Percentiles rank a stretch among this genome's conserved stretches.
Conservation (phyloP, 1,140 invertebrate species). For the Drosophila athabasca region DNA sequence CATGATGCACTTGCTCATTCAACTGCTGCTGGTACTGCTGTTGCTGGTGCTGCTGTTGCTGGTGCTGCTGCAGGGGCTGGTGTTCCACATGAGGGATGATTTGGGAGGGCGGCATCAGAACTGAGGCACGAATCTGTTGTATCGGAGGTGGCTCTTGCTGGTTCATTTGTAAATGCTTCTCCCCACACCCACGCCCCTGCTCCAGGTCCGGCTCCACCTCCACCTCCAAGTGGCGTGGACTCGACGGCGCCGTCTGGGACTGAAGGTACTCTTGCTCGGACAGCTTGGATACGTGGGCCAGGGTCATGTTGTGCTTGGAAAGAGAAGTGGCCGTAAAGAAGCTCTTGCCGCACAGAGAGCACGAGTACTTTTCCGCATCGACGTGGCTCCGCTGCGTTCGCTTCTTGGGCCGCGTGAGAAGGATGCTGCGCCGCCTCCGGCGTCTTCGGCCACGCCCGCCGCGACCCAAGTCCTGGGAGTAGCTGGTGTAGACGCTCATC, state of each 20-base stretch:
- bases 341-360: constrained; percentile 84
- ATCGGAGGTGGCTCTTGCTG: no score
- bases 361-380: constrained; percentile 66
- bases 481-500: constrained; percentile 81
- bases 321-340: constrained; percentile 84
- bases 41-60: background rate
- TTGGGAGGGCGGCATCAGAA: constrained; percentile 50
- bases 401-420: constrained; percentile 74
- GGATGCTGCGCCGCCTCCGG: constrained; percentile 62
- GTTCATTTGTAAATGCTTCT: no score
- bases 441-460: constrained; percentile 49
- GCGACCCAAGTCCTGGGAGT: constrained; percentile 71
- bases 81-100: constrained; percentile 14
- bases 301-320: constrained; percentile 84
- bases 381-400: constrained; percentile 39
- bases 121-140: constrained; percentile 56
- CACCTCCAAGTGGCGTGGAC: constrained; percentile 24
- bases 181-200: no score
- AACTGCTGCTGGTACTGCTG: background rate
- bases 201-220: background rate
- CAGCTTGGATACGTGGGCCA: constrained; percentile 85
- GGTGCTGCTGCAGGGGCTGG: background rate
- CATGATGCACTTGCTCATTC: constrained; percentile 33
- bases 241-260: constrained; percentile 60
- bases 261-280: constrained; percentile 84